Conservation (phyloP, 2,797 vertebrate species). For the Cottoperca gobio region DNA sequence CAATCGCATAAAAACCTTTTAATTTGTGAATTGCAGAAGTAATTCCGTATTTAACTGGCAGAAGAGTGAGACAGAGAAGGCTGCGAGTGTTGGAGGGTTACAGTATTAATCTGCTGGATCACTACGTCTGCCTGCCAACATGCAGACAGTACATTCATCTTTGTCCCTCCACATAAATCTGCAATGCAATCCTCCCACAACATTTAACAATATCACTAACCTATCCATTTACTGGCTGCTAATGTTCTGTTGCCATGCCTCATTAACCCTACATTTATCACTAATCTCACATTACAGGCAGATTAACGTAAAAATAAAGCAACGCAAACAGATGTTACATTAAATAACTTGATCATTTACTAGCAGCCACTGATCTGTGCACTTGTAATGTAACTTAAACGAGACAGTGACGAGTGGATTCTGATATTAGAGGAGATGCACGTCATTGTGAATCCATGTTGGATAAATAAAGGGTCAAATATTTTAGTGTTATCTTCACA, state of each 20-base stretch:
- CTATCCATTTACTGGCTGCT: constrained; percentile 48
- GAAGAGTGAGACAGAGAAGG: not conserved
- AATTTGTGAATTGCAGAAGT: constrained; percentile 7
- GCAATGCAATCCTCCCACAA: constrained; percentile 26
- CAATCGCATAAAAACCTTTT: constrained; percentile 1
- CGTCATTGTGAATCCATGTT: not conserved
- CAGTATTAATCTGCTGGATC: constrained; percentile 48
- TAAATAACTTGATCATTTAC: constrained; percentile 58
- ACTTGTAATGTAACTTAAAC: constrained; percentile 48
- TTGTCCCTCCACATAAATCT: constrained; percentile 42
- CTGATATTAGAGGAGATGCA: not conserved
- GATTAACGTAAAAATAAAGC: constrained; percentile 53
- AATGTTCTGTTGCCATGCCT: constrained; percentile 44
- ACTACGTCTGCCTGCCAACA: constrained; percentile 48
- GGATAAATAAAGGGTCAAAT: not conserved
- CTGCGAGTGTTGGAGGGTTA: constrained; percentile 29
- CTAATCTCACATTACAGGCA: constrained; percentile 49
- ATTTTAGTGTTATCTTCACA: not conserved
- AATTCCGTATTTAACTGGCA: not conserved
- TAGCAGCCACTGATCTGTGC: constrained; percentile 49
- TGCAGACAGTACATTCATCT: constrained; percentile 49
- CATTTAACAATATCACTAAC: constrained; percentile 33
- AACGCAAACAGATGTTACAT: constrained; percentile 52
- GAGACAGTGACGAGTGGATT: constrained; percentile 48
- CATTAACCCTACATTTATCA: constrained; percentile 63